Conservation (phyloP, 2,113 vertebrate species). For the Bubalus kerabau region DNA sequence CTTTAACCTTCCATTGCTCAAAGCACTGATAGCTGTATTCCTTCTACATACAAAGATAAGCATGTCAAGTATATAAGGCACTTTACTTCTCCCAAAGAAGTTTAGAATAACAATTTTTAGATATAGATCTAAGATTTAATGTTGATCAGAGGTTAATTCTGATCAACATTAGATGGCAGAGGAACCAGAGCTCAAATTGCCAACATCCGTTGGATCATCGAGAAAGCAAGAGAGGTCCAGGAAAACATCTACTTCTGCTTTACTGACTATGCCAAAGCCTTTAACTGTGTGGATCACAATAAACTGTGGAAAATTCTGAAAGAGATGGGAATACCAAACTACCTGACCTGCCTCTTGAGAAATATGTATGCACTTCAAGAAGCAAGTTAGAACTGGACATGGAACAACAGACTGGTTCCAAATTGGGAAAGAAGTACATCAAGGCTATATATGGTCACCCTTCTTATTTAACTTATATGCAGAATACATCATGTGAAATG, state of each 20-base stretch:
- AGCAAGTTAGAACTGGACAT: neutral
- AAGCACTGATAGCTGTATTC: neutral
- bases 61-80: neutral
- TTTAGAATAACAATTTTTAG: neutral
- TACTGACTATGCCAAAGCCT: neutral
- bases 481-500: too few species aligned
- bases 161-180: neutral
- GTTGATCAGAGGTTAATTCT: neutral
- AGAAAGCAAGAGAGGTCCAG: neutral
- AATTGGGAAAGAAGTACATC: too few species aligned
- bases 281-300: neutral
- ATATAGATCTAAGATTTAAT: neutral
- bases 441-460: too few species aligned
- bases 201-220: accelerated
- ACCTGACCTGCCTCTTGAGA: neutral
- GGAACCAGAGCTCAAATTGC: neutral
- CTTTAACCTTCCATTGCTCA: neutral
- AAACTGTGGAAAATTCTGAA: neutral
- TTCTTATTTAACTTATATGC: too few species aligned
- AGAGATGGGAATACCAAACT: neutral
- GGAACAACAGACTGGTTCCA: too few species aligned
- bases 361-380: neutral
- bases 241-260: neutral
- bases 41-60: neutral
- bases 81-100: neutral